Conservation (phyloP, 2,797 vertebrate species). For the Cynopterus sphinx region DNA sequence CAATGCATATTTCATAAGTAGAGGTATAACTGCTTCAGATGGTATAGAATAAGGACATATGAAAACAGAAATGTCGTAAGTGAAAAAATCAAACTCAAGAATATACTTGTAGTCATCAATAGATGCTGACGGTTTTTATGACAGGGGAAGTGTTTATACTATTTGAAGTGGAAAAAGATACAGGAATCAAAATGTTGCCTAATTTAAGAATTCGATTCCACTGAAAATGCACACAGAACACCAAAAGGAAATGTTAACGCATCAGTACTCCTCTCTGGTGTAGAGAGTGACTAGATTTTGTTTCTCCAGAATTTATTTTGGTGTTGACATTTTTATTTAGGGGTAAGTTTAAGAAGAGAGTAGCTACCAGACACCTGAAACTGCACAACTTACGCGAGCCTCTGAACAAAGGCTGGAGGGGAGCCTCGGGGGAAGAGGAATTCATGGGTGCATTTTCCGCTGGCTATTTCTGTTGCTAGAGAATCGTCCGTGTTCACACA, state of each 20-base stretch:
- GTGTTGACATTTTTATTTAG: background rate
- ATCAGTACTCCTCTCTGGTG: background rate
- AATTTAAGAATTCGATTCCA: background rate
- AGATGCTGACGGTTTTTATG: background rate
- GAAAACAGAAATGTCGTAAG: background rate
- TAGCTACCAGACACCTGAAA: background rate
- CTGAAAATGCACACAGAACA: background rate
- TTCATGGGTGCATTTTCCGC: background rate
- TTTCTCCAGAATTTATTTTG: background rate
- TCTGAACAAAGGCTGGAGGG: background rate
- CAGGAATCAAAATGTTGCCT: background rate
- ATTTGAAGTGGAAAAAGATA: background rate
- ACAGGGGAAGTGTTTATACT: background rate
- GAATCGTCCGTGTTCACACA: background rate
- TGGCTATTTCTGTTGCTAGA: slow-evolving; percentile 15
- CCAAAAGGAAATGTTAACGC: background rate
- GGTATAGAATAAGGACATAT: background rate
- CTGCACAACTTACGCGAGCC: background rate
- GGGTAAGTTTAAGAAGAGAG: background rate
- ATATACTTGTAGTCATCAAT: background rate
- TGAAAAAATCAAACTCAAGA: background rate
- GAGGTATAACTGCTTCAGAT: background rate
- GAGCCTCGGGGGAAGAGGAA: background rate
- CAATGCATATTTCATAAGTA: background rate
- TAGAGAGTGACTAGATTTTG: background rate